phyloP scores from a whole-genome alignment of 2,888 invertebrate genomes.

The Phymatocera aterrima region DNA sequence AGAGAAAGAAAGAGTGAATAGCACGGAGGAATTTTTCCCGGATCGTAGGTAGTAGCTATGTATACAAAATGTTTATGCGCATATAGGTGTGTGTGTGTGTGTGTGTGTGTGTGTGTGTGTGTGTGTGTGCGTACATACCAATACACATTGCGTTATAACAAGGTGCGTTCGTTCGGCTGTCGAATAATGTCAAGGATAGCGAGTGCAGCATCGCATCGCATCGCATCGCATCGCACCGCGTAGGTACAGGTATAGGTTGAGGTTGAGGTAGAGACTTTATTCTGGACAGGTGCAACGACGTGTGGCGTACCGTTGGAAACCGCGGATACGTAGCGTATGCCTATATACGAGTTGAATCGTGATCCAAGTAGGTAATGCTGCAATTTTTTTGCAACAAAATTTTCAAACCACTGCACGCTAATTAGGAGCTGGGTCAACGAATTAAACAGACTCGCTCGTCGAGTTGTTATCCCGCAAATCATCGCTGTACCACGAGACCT shows the following conservation, averaged over 20 bases:
- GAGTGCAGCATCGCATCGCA: slow-evolving; percentile 53
- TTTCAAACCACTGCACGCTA: neutral
- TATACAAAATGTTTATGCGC: no score
- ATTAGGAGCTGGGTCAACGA: neutral
- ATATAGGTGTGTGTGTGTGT: no score
- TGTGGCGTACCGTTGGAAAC: slow-evolving; percentile 29
- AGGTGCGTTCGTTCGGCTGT: slow-evolving; percentile 58
- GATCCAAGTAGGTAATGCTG: neutral
- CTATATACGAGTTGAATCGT: neutral
- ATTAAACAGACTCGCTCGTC: neutral
- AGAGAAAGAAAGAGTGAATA: no score
- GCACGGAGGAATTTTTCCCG: no score
- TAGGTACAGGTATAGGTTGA: no score
- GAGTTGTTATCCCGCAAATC: neutral
- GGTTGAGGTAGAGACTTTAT: no score
- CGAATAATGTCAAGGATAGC: slow-evolving; percentile 72
- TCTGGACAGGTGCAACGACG: slow-evolving; percentile 26
- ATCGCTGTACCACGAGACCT: no score
- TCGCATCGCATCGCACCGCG: neutral
- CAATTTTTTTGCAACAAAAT: neutral
- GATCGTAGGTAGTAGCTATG: no score
- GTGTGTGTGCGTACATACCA: no score
- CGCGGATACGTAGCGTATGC: no score
- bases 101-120: no score
- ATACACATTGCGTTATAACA: neutral